Base-by-base conservation (phyloP, 2,113 vertebrate species). In the Pangasianodon hypophthalmus region DNA sequence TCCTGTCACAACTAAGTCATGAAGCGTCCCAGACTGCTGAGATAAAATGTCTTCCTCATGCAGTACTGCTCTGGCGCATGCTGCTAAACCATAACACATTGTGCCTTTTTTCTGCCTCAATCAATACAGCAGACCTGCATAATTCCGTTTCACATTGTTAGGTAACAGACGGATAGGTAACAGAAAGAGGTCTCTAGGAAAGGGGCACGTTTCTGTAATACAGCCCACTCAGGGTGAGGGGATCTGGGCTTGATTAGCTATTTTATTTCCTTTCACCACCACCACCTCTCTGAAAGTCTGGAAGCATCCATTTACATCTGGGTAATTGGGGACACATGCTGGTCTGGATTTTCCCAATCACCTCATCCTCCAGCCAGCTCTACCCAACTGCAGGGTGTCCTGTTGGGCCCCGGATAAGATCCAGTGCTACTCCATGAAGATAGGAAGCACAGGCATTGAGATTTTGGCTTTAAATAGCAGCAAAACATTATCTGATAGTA, bases 281-380 rank as follows among this genome's bases (percentile, higher is more conserved):
- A 94, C 91, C 92, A 90, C 90, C 91, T 90, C 84, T n/a, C 85
- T 88, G 90, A 91, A 94, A 93, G 94, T 93, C 88, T 91, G 91
- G 87, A 90, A 91, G 81, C 88, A 90, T 93, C 91, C 92, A 83
- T 94, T 92, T 94, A 94, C 93, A 93, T 93, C 93, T 92, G 71
- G 0, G 92, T 96, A 96, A 96, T 95, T 94, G 92, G 94, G 95
- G 95, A 96, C 95, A 96, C 91, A 95, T 96, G 95, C 91, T 88
- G 90, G 77, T 81, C 92, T 44, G 73, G 91, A 87, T 90, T 92
- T 93, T 91, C 89, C 92, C 88, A 87, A 86, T 92, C 73, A 73
- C 54, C 56, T 58, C 88, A 67, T 88, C 32, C 80, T 86, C 46
- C 71, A 69, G 87, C 81, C 89, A 86, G 62, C 87, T 87, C 52